These are phyloP conservation scores for Artibeus lituratus DNA, from an alignment of 2,797 vertebrate species.

Conservation along the genomic window DNA sequence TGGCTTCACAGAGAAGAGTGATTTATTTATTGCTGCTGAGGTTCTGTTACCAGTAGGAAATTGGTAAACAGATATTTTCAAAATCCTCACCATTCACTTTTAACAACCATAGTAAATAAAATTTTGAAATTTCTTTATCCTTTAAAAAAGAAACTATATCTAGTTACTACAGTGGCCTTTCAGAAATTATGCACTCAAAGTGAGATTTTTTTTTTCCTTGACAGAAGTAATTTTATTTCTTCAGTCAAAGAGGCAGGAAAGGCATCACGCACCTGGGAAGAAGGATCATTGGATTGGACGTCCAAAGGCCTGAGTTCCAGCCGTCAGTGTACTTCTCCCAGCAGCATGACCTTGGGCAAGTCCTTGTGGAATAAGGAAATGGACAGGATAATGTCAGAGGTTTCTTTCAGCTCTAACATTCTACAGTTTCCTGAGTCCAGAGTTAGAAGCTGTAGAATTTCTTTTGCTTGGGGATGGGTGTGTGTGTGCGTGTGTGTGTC, in stretches of 20 bases:
- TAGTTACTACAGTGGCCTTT: conserved; percentile 22
- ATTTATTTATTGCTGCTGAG: conserved; percentile 86
- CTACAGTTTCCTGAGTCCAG: neutral
- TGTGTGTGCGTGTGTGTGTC: neutral
- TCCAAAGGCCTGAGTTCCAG: neutral
- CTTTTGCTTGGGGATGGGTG: neutral
- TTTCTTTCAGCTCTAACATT: neutral
- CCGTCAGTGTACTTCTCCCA: neutral
- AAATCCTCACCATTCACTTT: conserved; percentile 79
- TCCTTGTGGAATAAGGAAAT: neutral
- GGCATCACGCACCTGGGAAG: neutral
- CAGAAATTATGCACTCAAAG: conserved; percentile 49
- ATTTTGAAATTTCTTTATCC: conserved; percentile 69
- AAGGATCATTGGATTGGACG: neutral
- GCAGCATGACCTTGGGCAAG: neutral
- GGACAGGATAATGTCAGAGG: neutral
- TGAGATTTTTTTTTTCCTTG: neutral
- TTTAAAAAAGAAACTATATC: conserved; percentile 53
- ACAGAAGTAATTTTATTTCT: conserved; percentile 33
- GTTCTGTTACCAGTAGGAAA: conserved; percentile 84
- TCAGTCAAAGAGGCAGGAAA: neutral
- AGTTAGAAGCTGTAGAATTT: neutral
- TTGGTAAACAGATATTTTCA: conserved; percentile 80
- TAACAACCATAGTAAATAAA: conserved; percentile 80
- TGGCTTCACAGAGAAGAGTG: conserved; percentile 89